Evolutionary conservation across 1,140 invertebrate genomes (phyloP).

Genomic region (Leguminivora glycinivorella): DNA sequence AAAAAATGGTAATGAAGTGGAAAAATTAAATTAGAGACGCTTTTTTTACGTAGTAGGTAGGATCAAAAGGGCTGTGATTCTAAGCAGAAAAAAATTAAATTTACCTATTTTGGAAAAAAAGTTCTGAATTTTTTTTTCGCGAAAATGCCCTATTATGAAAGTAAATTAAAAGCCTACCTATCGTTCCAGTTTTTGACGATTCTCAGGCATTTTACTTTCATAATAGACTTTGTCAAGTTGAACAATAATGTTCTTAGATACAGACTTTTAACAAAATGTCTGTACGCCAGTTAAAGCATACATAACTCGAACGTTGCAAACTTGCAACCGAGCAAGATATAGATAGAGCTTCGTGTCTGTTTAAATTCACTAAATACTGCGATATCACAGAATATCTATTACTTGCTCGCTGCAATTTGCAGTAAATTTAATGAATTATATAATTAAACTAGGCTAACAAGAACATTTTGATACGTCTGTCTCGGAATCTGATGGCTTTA

Average conservation of each 20-base stretch:
- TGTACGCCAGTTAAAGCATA: slow-evolving; percentile 8
- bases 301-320: neutral
- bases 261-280: slow-evolving; percentile 2
- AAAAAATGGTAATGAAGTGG: no score
- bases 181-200: no score
- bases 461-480: slow-evolving; percentile 72
- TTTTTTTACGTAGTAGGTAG: no score
- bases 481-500: slow-evolving; percentile 71
- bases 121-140: no score
- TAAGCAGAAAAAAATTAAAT: no score
- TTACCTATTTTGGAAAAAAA: no score
- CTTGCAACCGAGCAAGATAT: neutral
- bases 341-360: neutral
- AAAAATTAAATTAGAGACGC: no score
- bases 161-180: no score
- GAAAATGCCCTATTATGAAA: no score
- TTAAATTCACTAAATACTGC: no score
- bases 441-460: slow-evolving; percentile 55
- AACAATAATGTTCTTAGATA: neutral
- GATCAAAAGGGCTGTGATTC: no score
- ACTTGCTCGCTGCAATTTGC: neutral
- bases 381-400: neutral
- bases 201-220: no score
- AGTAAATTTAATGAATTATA: neutral
- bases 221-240: slow-evolving; percentile 10